Conservation (phyloP, 1,140 invertebrate genomes). For the Littorina saxatilis region DNA sequence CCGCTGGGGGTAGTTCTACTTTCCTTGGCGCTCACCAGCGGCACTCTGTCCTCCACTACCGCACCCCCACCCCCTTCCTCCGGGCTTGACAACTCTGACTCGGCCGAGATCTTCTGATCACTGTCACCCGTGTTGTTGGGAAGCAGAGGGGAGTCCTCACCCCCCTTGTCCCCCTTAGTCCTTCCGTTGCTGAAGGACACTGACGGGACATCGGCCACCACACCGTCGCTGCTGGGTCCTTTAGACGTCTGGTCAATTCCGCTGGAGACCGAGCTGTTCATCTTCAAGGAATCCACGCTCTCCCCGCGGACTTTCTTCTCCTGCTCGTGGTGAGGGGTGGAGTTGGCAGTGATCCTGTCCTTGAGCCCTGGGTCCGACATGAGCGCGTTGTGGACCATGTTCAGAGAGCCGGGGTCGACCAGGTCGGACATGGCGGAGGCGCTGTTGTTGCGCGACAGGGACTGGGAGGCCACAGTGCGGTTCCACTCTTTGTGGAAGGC, state of each 20-base stretch:
- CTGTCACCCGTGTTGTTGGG: background rate
- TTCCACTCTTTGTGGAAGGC: conserved; percentile 66
- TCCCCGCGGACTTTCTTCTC: background rate
- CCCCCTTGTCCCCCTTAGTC: background rate
- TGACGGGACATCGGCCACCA: background rate
- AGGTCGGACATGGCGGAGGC: background rate
- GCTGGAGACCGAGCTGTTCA: background rate
- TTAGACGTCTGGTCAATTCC: background rate
- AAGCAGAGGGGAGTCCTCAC: background rate
- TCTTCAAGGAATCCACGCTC: background rate
- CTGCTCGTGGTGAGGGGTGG: background rate
- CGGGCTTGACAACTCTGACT: background rate
- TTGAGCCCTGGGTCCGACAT: background rate
- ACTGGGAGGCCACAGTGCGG: conserved; percentile 31
- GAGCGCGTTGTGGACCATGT: background rate
- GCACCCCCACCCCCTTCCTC: background rate
- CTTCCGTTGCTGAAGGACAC: background rate
- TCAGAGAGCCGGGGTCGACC: background rate
- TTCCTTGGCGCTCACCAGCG: conserved; percentile 9
- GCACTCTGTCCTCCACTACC: conserved; percentile 14
- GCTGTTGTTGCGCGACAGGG: conserved; percentile 31
- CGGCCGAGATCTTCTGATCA: background rate
- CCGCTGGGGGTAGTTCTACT: background rate
- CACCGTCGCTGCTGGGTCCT: background rate
- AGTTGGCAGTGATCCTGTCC: background rate